phyloP scores from a whole-genome alignment of 2,113 vertebrate genomes.

The Paralichthys olivaceus region DNA sequence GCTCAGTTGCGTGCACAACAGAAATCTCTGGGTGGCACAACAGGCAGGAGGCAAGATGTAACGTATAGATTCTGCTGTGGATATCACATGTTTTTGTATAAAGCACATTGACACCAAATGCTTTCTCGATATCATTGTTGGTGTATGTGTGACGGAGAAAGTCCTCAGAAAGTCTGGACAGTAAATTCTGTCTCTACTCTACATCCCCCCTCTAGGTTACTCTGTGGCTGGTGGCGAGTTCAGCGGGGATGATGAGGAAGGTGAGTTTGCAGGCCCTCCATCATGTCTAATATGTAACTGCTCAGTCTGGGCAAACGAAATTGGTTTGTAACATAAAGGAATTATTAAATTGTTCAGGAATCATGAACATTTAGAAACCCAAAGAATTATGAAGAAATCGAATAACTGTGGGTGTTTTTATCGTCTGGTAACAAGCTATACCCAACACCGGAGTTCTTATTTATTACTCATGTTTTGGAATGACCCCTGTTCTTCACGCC shows the following conservation, averaged over 20 bases:
- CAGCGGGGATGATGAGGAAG: conserved; percentile 87
- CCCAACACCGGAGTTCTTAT: not conserved
- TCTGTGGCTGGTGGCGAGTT: conserved; percentile 91
- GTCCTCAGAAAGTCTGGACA: too few relatives aligned
- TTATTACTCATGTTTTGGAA: conserved; percentile 6
- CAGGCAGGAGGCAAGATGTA: too few relatives aligned
- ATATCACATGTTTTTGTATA: too few relatives aligned
- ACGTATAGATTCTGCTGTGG: too few relatives aligned
- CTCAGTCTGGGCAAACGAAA: not conserved
- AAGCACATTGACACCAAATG: too few relatives aligned
- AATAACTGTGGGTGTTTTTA: not conserved
- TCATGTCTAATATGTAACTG: conserved; percentile 17
- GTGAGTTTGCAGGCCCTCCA: conserved; percentile 72
- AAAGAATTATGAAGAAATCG: too few relatives aligned
- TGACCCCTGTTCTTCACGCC: not conserved
- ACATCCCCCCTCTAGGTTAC: conserved; percentile 82
- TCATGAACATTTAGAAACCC: not conserved
- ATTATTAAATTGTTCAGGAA: not conserved
- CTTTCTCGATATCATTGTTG: too few relatives aligned
- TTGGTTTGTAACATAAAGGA: conserved; percentile 1
- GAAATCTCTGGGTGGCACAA: too few relatives aligned
- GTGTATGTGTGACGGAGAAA: too few relatives aligned
- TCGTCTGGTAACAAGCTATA: not conserved
- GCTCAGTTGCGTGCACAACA: too few relatives aligned
- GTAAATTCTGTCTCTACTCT: not conserved